Evolutionary conservation across 2,797 vertebrate species (phyloP).

Genomic region (Eleutherodactylus coqui): DNA sequence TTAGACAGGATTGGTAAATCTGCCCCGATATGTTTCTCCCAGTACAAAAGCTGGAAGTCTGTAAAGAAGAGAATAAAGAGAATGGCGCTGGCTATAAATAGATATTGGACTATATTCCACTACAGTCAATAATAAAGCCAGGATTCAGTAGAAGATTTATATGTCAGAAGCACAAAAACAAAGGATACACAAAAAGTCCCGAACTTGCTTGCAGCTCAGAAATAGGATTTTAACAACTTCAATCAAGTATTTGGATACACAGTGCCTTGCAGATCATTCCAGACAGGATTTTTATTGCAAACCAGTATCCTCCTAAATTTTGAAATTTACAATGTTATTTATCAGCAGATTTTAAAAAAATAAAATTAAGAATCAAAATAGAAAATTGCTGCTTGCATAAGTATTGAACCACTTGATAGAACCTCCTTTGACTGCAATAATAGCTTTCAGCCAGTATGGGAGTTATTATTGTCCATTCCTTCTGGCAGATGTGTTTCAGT

Average conservation of each 20-base stretch:
- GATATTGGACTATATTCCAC: slow-evolving; percentile 23
- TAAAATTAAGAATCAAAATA: no score
- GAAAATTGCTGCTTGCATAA: no score
- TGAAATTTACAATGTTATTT: no score
- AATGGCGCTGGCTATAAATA: slow-evolving; percentile 2
- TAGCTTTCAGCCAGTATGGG: no score
- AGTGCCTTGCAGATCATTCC: not conserved
- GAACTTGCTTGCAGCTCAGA: not conserved
- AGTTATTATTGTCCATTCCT: not conserved
- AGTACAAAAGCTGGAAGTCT: not conserved
- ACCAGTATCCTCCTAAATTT: no score
- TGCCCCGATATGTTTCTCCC: not conserved
- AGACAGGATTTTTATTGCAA: not conserved
- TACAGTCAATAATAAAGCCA: slow-evolving; percentile 18
- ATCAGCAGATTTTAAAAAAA: no score
- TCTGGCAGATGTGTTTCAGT: not conserved
- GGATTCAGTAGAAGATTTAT: not conserved
- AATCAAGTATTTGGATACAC: not conserved
- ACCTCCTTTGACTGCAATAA: no score
- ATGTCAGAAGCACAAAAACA: not conserved
- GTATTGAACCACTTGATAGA: not conserved
- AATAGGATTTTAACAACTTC: not conserved
- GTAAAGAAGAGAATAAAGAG: not conserved
- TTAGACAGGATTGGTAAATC: no score
- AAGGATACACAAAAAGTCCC: not conserved